Evolutionary conservation across 2,888 invertebrate species (phyloP).

Genomic region (Carcina quercana): DNA sequence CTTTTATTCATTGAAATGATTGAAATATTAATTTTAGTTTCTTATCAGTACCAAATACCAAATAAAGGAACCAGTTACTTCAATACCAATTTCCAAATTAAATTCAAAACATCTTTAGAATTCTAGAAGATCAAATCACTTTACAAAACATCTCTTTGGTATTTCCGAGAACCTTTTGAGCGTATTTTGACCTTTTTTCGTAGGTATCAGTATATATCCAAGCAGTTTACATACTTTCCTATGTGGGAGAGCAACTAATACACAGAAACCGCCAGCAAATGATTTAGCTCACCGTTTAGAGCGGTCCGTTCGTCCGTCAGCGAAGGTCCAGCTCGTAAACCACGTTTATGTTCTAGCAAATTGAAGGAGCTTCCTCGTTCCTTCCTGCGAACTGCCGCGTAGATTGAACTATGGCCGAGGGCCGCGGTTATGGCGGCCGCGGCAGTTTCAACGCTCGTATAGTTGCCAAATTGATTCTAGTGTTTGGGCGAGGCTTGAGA

Average conservation of each 20-base stretch:
- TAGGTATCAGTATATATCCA: not conserved
- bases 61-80: too few species aligned
- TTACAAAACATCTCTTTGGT: not conserved
- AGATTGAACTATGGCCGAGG: conserved; percentile 1
- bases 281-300: not conserved
- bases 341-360: conserved; percentile 9
- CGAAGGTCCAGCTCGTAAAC: conserved; percentile 9
- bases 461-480: too few species aligned
- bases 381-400: conserved; percentile 4
- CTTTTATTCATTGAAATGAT: too few species aligned
- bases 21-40: too few species aligned
- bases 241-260: not conserved
- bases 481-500: too few species aligned
- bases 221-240: too few species aligned
- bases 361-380: conserved; percentile 10
- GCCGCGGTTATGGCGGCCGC: not conserved
- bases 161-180: not conserved
- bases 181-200: too few species aligned
- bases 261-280: conserved; percentile 1
- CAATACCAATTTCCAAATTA: too few species aligned
- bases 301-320: conserved; percentile 7
- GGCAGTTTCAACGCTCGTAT: too few species aligned
- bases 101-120: too few species aligned
- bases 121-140: not conserved
- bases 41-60: too few species aligned